Conservation (phyloP, 2,888 invertebrate species). For the Hylaea fasciaria region DNA sequence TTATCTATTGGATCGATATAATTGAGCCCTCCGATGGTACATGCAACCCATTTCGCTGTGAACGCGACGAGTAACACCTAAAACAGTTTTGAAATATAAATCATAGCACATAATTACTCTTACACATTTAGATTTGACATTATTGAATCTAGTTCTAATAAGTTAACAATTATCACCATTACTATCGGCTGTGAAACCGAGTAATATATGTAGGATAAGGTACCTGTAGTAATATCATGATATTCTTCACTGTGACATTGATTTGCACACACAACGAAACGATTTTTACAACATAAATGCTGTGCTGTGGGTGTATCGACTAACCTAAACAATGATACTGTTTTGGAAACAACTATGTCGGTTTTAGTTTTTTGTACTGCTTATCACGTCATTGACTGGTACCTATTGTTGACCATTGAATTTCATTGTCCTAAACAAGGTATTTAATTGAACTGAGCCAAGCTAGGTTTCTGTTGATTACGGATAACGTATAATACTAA, state of each 20-base stretch:
- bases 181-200: too few species aligned
- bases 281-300: neutral
- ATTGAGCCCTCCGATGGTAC: slow-evolving; percentile 58
- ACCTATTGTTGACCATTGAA: neutral
- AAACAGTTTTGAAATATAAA: slow-evolving; percentile 9
- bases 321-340: slow-evolving; percentile 4
- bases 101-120: too few species aligned
- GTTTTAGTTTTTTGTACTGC: neutral
- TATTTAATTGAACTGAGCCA: neutral
- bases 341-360: slow-evolving; percentile 11
- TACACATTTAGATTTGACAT: too few species aligned
- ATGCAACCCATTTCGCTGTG: slow-evolving; percentile 37
- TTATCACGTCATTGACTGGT: neutral
- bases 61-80: slow-evolving; percentile 47
- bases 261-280: neutral
- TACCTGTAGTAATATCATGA: slow-evolving; percentile 1
- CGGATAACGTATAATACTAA: neutral
- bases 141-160: too few species aligned
- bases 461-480: neutral
- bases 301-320: neutral
- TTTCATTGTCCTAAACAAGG: neutral
- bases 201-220: too few species aligned
- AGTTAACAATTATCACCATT: too few species aligned
- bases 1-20: slow-evolving; percentile 53
- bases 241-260: neutral